Base-by-base conservation (phyloP, 64 coral and sea anemone genomes). In the Porites lutea region DNA sequence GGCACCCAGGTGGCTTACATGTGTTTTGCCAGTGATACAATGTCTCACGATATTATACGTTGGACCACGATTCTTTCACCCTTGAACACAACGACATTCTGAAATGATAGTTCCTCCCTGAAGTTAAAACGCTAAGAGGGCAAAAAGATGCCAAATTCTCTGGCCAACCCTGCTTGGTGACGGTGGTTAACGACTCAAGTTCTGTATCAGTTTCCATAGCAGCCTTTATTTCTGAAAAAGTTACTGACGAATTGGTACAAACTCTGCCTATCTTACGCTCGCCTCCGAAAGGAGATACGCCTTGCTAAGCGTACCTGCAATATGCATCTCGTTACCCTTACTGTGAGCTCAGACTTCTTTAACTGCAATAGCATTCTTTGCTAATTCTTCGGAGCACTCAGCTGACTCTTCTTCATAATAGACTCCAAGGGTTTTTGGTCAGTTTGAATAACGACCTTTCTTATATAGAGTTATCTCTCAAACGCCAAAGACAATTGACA, bases 361-460 rank as follows among this genome's bases (percentile, higher is more conserved):
- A 87, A 44, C 9, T 47, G 63, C 43, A 87, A 27, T 60, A 87
- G 46, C 83, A 87, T 87, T 47, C 68, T 21, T 71, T 87, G 83
- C 65, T 72, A 44, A 9, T 18, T 68, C 44, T 87, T 87, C 52
- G 65, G 83, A 13, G 83, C 64, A 53, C 83, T 72, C 2, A 87
- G 63, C 49, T 71, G 83, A 60, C 83, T 71, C 67, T 87, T 87
- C 64, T 87, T 87, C 43, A 50, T 52, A 12, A 87, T 87, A 10
- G 16, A 50, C 65, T 87, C 83, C 2, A 87, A 65, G 49, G 65
- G 63, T 48, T 45, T 87, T 4, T 85, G 58, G 52, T 85, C 82
- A 2, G 60, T 85, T 44, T 85, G 55, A 44, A 85, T 85, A 9
- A 65, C 2, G 62, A 65, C 64, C 19, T 85, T 23, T 48, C 45